Evolutionary conservation across 2,888 invertebrate genomes (phyloP), one percentile per base, ranked within the genome.

Genomic region (Spilarctia lutea): DNA sequence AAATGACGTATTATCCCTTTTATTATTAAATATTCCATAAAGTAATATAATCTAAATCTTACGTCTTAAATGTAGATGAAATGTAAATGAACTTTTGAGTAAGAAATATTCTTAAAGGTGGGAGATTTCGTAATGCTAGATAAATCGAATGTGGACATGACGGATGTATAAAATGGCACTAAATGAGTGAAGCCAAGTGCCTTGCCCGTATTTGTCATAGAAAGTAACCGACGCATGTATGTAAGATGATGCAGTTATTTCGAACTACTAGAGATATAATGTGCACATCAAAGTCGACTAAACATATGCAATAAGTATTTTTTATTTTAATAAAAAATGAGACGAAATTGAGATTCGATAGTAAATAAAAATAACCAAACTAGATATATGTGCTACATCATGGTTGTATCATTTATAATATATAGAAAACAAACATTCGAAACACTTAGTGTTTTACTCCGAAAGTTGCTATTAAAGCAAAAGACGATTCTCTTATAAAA

Each of bases 121-220:
- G 84, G 84, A 80, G 73, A 79, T 85, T 85, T 85, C 84, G 81
- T 84, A 75, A 83, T 70, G 76, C 79, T 82, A 82, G 63, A 79
- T 83, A 79, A 79, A 74, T 73, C 68, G 75, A 72, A 65, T 72
- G 67, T 63, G 42, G 68, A 60, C 35, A 68, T 48, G 45, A 65
- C 8, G 27, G 27, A 4, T 63, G 30, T n/a, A n/a, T n/a, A n/a
- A n/a, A n/a, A 63, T 30, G 30, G 30, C 8, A 18, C 8, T 63
- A 30, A 30, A 30, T 63, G 30, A 30, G 7, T 30, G 16, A 30
- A 63, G 63, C 16, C n/a, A 18, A 6, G 30, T 63, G 18, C 63
- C 6, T 30, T 63, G 16, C 8, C 8, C 3, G 56, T 30, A 18
- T 18, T 30, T 63, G 7, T 18, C 30, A 63, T 30, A 30, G 27